phyloP scores from a whole-genome alignment of 2,888 invertebrate species.

The Clitarchus hookeri region DNA sequence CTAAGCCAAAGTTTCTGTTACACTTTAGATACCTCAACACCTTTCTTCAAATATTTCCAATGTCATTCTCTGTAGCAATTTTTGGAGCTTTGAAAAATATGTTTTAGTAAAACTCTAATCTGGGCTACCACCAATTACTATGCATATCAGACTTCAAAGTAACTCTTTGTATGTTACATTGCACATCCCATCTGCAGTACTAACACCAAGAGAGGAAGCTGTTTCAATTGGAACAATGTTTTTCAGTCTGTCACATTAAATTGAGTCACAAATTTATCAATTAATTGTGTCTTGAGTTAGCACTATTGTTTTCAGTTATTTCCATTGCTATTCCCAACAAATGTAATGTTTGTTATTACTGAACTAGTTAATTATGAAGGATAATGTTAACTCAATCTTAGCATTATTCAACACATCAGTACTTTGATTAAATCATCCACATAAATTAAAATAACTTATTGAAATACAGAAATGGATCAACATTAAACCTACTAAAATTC shows the following conservation, averaged over 20 bases:
- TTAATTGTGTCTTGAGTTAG: background rate
- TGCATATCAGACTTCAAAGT: background rate
- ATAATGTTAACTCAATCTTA: background rate
- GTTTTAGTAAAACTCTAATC: background rate
- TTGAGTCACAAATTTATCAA: background rate
- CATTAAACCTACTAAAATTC: background rate
- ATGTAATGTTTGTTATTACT: background rate
- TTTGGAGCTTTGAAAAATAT: background rate
- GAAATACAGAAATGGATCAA: background rate
- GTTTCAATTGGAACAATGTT: background rate
- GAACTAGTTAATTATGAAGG: background rate
- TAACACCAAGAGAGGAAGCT: background rate
- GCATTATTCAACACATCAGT: background rate
- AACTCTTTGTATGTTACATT: background rate
- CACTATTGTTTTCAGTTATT: background rate
- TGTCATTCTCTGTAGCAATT: background rate
- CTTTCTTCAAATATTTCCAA: background rate
- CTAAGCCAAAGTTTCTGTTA: background rate
- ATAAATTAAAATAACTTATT: background rate
- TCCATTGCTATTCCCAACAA: background rate
- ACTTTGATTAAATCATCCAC: background rate
- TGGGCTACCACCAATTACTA: background rate
- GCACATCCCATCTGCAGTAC: background rate
- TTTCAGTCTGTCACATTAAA: background rate
- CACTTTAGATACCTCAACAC: background rate